phyloP scores from a whole-genome alignment of 2,888 invertebrate genomes.

The Pandemis heparana region DNA sequence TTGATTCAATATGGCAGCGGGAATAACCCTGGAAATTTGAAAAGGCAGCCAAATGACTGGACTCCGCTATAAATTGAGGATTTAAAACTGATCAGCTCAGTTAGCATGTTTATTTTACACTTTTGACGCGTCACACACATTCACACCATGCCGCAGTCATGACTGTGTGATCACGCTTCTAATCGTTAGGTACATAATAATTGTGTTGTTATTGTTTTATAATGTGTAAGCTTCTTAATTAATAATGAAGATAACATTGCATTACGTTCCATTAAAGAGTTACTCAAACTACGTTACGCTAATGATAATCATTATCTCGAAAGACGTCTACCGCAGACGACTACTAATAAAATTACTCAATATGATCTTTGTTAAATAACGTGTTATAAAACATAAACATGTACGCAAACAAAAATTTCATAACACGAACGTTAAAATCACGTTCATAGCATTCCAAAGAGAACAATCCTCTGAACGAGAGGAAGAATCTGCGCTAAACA shows the following conservation, averaged over 20 bases:
- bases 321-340: not conserved
- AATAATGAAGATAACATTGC: not conserved
- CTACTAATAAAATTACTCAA: conserved; percentile 2
- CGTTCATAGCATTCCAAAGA: conserved; percentile 28
- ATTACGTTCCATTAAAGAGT: not conserved
- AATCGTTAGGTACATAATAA: not conserved
- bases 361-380: conserved; percentile 12
- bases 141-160: too few relatives aligned
- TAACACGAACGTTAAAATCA: conserved; percentile 36
- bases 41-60: conserved; percentile 5
- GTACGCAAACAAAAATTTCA: conserved; percentile 27
- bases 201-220: not conserved
- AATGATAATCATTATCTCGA: not conserved
- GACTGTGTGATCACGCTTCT: too few relatives aligned
- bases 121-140: not conserved
- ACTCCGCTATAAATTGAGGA: not conserved
- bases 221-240: not conserved
- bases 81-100: not conserved
- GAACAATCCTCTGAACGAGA: conserved; percentile 39
- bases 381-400: conserved; percentile 21
- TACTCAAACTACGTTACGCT: not conserved
- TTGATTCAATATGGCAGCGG: conserved; percentile 20
- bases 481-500: conserved; percentile 41
- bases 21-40: conserved; percentile 8
- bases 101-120: not conserved